These are phyloP conservation scores for Lerista edwardsae DNA, from an alignment of 2,797 vertebrate species.

Conservation along the genomic window DNA sequence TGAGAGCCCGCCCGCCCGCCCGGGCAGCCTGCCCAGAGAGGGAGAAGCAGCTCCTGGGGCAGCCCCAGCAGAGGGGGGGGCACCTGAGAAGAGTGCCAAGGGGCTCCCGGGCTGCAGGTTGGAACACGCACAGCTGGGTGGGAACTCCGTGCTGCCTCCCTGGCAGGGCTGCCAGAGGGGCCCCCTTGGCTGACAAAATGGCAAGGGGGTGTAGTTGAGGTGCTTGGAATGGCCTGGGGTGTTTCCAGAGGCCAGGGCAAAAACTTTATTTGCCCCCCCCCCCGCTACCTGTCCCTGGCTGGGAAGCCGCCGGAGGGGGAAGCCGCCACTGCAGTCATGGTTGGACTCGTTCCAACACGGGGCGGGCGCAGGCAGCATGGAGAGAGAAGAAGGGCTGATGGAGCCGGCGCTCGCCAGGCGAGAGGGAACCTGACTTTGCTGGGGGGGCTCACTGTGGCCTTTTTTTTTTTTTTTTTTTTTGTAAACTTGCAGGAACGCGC, in stretches of 20 bases:
- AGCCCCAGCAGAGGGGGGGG: background rate
- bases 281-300: no score
- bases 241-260: background rate
- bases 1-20: slow-evolving; percentile 64
- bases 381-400: background rate
- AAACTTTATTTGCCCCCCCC: no score
- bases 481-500: slow-evolving; percentile 86
- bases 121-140: background rate
- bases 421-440: background rate
- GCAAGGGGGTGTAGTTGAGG: background rate
- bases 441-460: background rate
- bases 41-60: background rate
- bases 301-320: background rate
- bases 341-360: background rate
- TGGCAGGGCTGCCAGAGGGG: background rate
- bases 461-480: slow-evolving; percentile 54
- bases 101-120: background rate
- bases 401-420: no score
- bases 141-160: background rate
- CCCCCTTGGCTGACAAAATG: no score
- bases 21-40: background rate
- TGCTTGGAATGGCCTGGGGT: background rate
- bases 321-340: background rate
- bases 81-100: background rate
- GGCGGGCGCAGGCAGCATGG: background rate